Evolutionary conservation across 2,797 vertebrate species (phyloP).

Genomic region (Lagocephalus sceleratus): DNA sequence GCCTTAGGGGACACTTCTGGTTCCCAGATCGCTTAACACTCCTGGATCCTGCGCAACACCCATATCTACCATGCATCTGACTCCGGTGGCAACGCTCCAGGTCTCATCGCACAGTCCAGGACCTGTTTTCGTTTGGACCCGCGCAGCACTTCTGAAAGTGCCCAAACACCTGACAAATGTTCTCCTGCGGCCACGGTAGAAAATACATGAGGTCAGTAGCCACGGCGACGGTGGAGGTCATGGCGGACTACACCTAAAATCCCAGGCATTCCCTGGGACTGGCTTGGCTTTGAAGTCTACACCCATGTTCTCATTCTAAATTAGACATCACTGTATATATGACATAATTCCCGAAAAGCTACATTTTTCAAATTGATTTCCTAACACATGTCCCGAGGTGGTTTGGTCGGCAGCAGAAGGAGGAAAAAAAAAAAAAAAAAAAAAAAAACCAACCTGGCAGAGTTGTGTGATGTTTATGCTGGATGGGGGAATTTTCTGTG

Average conservation of each 20-base stretch:
- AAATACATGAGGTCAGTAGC: conserved; percentile 20
- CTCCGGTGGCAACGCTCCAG: conserved; percentile 57
- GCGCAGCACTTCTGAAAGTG: background rate
- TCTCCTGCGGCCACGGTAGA: conserved; percentile 18
- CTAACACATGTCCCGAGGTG: conserved; percentile 61
- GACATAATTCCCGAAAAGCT: conserved; percentile 55
- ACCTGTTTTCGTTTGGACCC: background rate
- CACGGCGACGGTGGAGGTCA: conserved; percentile 49
- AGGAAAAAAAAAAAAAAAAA: conserved; percentile 11
- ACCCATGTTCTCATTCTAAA: conserved; percentile 45
- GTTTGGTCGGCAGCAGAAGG: conserved; percentile 61
- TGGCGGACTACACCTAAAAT: conserved; percentile 60
- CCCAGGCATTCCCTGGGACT: conserved; percentile 56
- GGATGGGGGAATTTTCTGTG: conserved; percentile 75
- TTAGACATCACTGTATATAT: conserved; percentile 52
- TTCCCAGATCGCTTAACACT: conserved; percentile 59
- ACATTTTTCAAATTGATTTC: conserved; percentile 54
- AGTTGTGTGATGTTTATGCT: conserved; percentile 77
- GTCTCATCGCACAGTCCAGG: conserved; percentile 31
- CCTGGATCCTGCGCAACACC: conserved; percentile 49
- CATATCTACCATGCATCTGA: conserved; percentile 65
- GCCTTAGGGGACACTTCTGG: conserved; percentile 62
- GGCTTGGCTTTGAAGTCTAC: conserved; percentile 56
- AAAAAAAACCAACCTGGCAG: conserved; percentile 40
- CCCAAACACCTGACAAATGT: conserved; percentile 36